Base-by-base conservation (phyloP, 2,888 invertebrate genomes). In the Oithona nana region DNA sequence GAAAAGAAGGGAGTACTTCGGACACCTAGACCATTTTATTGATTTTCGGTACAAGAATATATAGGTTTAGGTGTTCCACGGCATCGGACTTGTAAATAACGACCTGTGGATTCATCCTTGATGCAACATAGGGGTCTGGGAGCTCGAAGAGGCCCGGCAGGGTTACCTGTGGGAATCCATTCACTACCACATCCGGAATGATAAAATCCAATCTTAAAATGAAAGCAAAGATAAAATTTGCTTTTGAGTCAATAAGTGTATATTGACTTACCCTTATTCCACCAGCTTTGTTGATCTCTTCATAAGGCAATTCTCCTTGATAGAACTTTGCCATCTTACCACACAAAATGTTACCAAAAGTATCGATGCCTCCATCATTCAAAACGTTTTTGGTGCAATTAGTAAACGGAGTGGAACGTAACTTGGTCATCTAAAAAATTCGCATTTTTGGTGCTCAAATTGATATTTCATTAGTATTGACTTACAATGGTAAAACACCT, bases 151-250 rank as follows among this genome's bases (percentile, higher is more conserved):
- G 39, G 39, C 8, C 39, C 16, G 6, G 8, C 39, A 39, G 39
- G 39, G 39, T 39, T 39, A 11, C 39, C 39, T 39, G 39, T 54
- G 54, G 54, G 54, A 54, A 26, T 54, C 54, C 54, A 54, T 2
- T 54, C 54, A 22, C 54, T 54, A 16, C 26, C 26, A 26, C 54
- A 54, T 26, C 16, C 22, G 3, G 54, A 54, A 26, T 54, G 26
- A 22, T 54, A 26, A 22, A 24, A 54, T 24, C 54, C 54, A 54
- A 54, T 54, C 54, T 54, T 16, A 24, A 54, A 54, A 6, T 26
- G 26, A 54, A 24, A 54, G 3, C 26, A 24, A 16, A 20, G 3
- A 51, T 20, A 20, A 51, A 8, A 16, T 51, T 22, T 13, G 11
- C 20, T 8, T 6, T 20, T 20, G 16, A 22, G 16, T 51, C 20